Base-by-base conservation (phyloP, 2,888 invertebrate genomes). In the Epirrhoe alternata region DNA sequence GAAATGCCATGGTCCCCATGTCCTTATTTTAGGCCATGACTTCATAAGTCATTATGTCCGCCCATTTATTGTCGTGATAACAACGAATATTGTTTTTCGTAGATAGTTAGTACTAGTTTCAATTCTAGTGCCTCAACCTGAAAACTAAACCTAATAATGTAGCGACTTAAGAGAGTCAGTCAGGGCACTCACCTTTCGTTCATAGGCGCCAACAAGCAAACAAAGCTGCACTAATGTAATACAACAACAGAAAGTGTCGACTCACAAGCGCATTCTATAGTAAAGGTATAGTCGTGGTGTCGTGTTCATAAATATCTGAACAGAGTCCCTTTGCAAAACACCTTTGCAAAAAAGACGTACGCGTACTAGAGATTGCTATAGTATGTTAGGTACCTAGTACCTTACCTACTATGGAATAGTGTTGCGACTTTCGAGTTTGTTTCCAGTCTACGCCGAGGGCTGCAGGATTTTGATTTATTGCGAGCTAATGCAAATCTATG, bases 381-480 rank as follows among this genome's bases (percentile, higher is more conserved):
- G 38, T 42, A 42, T 0, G 24, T 24, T 2, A 24, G n/a, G n/a
- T n/a, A 24, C 24, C 3, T 24, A 24, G 24, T 24, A 24, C 24
- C 24, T 24, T 24, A 3, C 1, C 1, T 24, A 24, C 24, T 24
- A 24, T 24, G 16, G 16, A 33, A 17, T 17, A 52, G 42, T 53
- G 45, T 38, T 45, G 33, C 24, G 24, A 24, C 24, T 24, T 17
- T n/a, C 55, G 17, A 24, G 24, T 24, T 53, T 69, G 56, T 56
- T 69, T 65, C 58, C 76, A 49, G 57, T 58, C 35, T 35, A 61
- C 65, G 78, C 77, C 79, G 76, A 77, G 71, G 77, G 76, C 75
- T 77, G 73, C 75, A 74, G 78, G 80, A 82, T 83, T 87, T 86
- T 91, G 89, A 91, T 89, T 91, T 89, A 91, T 82, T 87, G 82